Conservation (phyloP, 2,888 invertebrate species). For the Lymantria dispar region DNA sequence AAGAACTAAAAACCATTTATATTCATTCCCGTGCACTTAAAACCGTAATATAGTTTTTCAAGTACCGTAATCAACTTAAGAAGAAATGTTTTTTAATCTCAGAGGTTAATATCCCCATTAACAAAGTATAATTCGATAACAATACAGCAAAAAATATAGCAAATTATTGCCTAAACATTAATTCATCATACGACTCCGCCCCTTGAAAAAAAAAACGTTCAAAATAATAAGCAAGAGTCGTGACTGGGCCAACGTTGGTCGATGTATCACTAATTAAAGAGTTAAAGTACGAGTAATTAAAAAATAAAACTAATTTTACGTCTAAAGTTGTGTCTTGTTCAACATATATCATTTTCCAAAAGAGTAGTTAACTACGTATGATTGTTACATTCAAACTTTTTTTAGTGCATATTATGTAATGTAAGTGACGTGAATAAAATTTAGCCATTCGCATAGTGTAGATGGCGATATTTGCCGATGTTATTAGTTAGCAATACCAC, state of each 20-base stretch:
- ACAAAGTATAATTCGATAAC: conserved; percentile 42
- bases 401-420: too few relatives aligned
- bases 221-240: conserved; percentile 43
- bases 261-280: conserved; percentile 36
- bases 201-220: conserved; percentile 41
- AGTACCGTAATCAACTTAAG: conserved; percentile 30
- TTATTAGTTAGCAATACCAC: too few relatives aligned
- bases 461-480: too few relatives aligned
- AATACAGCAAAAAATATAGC: conserved; percentile 55
- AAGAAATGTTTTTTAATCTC: conserved; percentile 32
- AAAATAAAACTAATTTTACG: conserved; percentile 16
- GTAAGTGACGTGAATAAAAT: too few relatives aligned
- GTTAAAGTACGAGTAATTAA: conserved; percentile 21
- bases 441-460: too few relatives aligned
- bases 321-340: conserved; percentile 6
- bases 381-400: too few relatives aligned
- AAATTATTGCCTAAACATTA: conserved; percentile 64
- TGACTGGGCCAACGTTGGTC: conserved; percentile 41
- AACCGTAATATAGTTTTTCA: conserved; percentile 15
- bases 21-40: conserved; percentile 19
- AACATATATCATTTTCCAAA: background rate
- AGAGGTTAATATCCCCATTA: conserved; percentile 47
- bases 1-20: conserved; percentile 8
- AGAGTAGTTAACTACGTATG: too few relatives aligned
- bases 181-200: conserved; percentile 61